A percentile compares a stretch with the other conserved stretches of the same genome.
Evolutionary conservation across 2,888 invertebrate genomes (phyloP).

Genomic region (Masnerella sp.): DNA sequence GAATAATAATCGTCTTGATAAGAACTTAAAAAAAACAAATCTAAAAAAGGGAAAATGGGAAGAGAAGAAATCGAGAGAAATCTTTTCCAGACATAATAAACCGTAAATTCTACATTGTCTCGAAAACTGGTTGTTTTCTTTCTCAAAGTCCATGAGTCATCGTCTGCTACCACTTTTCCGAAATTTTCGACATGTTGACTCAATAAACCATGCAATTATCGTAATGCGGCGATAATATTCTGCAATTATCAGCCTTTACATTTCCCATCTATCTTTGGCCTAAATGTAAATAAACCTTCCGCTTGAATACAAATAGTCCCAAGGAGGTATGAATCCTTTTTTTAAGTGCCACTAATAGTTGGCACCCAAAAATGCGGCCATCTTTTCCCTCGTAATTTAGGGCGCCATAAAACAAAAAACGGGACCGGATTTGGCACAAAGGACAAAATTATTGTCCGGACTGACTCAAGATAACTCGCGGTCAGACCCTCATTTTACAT

Average conservation of each 20-base stretch:
- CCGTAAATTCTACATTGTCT: too few species aligned
- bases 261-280: conserved; percentile 29
- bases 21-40: too few species aligned
- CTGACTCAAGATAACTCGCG: conserved; percentile 30
- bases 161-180: not conserved
- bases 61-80: too few species aligned
- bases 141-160: too few species aligned
- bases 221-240: conserved; percentile 40
- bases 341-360: conserved; percentile 3
- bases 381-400: conserved; percentile 15
- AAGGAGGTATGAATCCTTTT: conserved; percentile 1
- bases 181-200: not conserved
- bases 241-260: conserved; percentile 12
- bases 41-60: too few species aligned
- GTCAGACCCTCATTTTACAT: conserved; percentile 32
- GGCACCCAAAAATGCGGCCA: not conserved
- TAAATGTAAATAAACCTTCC: conserved; percentile 48
- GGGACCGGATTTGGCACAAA: conserved; percentile 7
- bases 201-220: conserved; percentile 14
- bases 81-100: too few species aligned
- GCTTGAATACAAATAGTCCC: conserved; percentile 48
- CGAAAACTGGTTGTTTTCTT: too few species aligned
- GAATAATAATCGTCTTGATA: too few species aligned
- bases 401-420: conserved; percentile 23
- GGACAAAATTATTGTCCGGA: conserved; percentile 16